Base-by-base conservation (phyloP, 2,797 vertebrate species). In the Falco cherrug region DNA sequence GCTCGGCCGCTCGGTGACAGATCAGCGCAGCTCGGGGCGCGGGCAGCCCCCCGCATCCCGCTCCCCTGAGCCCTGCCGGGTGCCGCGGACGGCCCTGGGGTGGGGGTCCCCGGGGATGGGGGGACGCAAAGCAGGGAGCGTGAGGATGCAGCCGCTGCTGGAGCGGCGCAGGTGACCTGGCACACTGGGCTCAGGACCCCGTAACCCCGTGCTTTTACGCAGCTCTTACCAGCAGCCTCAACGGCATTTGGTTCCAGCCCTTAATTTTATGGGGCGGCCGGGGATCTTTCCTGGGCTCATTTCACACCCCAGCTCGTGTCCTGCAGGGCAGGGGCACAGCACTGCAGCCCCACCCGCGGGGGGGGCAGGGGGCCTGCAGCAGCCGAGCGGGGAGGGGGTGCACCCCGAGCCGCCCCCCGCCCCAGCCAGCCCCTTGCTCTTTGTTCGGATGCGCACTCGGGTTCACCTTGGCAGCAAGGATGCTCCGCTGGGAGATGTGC, bases 381-480 rank as follows among this genome's bases (percentile, higher is more conserved):
- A 68, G 57, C 43, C 2, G 3, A 26, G 43, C 0, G 0, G 60
- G 65, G 69, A 77, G 35, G 60, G 88, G 60, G 64, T 50, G 76
- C 54, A 31, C 9, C 4, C 64, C 1, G 26, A 90, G 37, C 73
- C 3, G 0, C 37, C 28, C 47, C 71, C 22, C 47, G 12, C 24
- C 51, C 3, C 8, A 59, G 50, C 35, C 69, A 13, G 60, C 51
- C 69, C 47, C 56, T 48, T 4, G 29, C 25, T 85, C 93, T 95
- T 96, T 96, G 95, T 95, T 92, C 83, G 17, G 43, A 48, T 10
- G 56, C 5, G 15, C 50, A 6, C 67, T 50, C 53, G 3, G 71
- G 67, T 93, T 96, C 89, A 93, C 93, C 91, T 96, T 95, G 91
- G 79, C 87, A 56, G 63, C 8, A 3, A 43, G 63, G 84, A 31